These are phyloP conservation scores for Tympanoctomys barrerae DNA, from an alignment of 2,797 vertebrate genomes.

Conservation along the genomic window DNA sequence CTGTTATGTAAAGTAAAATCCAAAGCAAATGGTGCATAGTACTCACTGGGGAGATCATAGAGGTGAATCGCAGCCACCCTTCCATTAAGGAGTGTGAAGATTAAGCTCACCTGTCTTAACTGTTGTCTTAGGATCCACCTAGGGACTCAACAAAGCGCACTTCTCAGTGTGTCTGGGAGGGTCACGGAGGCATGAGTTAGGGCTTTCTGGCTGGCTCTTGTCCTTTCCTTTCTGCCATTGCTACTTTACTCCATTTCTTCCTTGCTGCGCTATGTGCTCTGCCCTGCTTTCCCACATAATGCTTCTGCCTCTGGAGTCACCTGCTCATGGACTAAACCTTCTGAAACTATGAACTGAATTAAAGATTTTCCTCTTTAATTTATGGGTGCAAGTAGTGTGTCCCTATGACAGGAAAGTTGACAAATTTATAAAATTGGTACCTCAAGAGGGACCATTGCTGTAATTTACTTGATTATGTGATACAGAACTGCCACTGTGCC, in stretches of 20 bases:
- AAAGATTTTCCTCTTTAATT: neutral
- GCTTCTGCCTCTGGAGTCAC: neutral
- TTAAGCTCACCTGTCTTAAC: neutral
- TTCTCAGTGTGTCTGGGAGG: neutral
- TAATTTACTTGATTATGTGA: neutral
- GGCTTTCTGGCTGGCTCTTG: neutral
- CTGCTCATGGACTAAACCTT: neutral
- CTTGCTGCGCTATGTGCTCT: neutral
- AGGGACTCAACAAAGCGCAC: neutral
- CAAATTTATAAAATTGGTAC: neutral
- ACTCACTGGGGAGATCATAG: neutral
- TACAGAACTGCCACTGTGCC: neutral
- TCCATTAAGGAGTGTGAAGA: neutral
- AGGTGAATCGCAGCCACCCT: neutral
- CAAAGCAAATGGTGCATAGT: neutral
- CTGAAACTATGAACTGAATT: neutral
- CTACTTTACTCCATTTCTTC: neutral
- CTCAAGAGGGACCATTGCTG: neutral
- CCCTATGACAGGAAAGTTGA: neutral
- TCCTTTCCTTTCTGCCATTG: neutral
- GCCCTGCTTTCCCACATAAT: neutral
- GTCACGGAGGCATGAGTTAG: neutral
- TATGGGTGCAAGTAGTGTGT: neutral
- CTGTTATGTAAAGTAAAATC: constrained; percentile 13
- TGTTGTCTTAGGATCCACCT: neutral